Conservation (phyloP, 2,797 vertebrate species). For the Dryobates pubescens region DNA sequence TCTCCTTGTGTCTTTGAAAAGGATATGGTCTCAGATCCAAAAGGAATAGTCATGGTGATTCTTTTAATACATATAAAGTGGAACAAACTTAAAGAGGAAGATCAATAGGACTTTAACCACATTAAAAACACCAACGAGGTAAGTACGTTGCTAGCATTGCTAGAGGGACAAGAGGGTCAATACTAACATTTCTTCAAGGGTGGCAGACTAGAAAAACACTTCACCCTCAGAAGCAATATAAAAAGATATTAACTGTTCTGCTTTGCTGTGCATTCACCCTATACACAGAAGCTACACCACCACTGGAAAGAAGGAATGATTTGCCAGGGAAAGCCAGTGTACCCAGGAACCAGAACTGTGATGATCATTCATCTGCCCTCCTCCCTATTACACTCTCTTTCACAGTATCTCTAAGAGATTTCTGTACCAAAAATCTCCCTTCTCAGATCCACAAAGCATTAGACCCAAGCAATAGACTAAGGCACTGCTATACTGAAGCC, state of each 20-base stretch:
- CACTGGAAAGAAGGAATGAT: background rate
- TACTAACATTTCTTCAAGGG: background rate
- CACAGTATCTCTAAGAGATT: background rate
- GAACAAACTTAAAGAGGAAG: background rate
- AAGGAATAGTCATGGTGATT: background rate
- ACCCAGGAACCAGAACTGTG: background rate
- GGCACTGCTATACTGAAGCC: background rate
- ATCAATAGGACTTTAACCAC: background rate
- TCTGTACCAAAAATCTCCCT: background rate
- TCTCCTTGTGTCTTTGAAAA: background rate
- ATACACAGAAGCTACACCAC: background rate
- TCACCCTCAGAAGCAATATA: background rate
- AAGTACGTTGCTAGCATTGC: background rate
- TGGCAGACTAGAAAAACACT: background rate
- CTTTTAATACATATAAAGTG: background rate
- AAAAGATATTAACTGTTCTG: background rate
- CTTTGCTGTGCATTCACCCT: background rate
- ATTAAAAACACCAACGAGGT: background rate
- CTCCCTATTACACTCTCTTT: background rate
- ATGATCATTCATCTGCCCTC: background rate
- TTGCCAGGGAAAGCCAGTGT: background rate
- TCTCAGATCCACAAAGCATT: background rate
- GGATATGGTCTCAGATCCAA: background rate
- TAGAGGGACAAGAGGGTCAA: background rate
- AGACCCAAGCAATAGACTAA: background rate